Evolutionary conservation across 2,888 invertebrate genomes (phyloP).

Genomic region (Arrhopalites spinosus): DNA sequence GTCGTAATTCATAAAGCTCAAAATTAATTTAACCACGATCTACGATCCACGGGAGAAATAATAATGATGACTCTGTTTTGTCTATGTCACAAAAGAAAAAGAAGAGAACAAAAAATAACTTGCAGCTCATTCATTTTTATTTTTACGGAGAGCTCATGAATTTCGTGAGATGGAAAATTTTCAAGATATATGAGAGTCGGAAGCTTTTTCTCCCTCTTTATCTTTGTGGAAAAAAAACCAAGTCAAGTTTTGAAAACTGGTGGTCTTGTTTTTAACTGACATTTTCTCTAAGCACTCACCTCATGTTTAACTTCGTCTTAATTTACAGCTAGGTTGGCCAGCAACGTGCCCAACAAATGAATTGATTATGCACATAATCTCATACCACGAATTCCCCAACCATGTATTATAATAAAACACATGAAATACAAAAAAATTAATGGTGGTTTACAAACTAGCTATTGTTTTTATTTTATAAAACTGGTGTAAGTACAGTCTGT

Average conservation of each 20-base stretch:
- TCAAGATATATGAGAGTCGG: constrained; percentile 20
- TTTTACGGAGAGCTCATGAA: constrained; percentile 10
- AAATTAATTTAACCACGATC: no score
- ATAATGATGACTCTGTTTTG: no score
- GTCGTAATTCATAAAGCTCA: no score
- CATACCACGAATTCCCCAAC: constrained; percentile 8
- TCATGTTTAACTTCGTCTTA: no score
- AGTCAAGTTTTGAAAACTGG: constrained; percentile 6
- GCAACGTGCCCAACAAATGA: constrained; percentile 16
- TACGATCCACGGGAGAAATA: no score
- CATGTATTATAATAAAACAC: neutral
- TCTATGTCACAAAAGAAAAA: no score
- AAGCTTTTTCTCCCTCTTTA: constrained; percentile 5
- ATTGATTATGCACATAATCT: constrained; percentile 24
- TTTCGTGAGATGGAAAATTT: constrained; percentile 15
- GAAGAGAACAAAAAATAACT: no score
- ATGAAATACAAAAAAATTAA: neutral
- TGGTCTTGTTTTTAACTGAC: constrained; percentile 22
- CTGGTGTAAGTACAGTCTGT: neutral
- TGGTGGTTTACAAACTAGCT: neutral
- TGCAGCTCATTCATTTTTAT: neutral
- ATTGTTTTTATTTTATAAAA: neutral
- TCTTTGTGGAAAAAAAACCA: neutral
- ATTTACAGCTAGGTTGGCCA: constrained; percentile 22
- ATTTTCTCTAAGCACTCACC: constrained; percentile 15